A percentile compares a stretch with the other conserved stretches of the same genome.
Evolutionary conservation across 2,797 vertebrate genomes (phyloP).

Genomic region (Spinus olivaceus): DNA sequence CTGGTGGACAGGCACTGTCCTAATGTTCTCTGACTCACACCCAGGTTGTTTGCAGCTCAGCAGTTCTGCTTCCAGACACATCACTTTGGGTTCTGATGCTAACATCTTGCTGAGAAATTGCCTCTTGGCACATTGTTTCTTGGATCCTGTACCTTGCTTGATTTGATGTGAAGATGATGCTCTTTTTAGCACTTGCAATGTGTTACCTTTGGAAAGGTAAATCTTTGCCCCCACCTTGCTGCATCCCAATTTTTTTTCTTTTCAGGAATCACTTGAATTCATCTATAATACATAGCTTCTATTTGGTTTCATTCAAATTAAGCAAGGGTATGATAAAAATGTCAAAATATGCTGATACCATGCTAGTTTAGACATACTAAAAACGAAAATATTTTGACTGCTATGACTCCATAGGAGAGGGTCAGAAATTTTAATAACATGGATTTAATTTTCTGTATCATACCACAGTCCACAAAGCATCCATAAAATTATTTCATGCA

Average conservation of each 20-base stretch:
- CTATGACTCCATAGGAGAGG: not conserved
- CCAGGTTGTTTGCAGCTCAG: constrained; percentile 79
- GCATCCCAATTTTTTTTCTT: not conserved
- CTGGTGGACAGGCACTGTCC: constrained; percentile 77
- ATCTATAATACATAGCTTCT: not conserved
- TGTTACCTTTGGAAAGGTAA: constrained; percentile 46
- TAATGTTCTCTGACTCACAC: constrained; percentile 84
- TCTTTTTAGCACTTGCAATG: constrained; percentile 65
- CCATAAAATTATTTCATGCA: not conserved
- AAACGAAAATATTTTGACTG: not conserved
- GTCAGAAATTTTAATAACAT: not conserved
- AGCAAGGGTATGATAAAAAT: not conserved
- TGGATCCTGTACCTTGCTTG: constrained; percentile 53
- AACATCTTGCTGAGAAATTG: constrained; percentile 69
- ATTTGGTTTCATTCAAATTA: not conserved
- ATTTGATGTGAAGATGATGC: constrained; percentile 67
- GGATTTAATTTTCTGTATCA: not conserved
- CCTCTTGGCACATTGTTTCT: constrained; percentile 65
- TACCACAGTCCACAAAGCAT: not conserved
- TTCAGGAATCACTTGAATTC: not conserved
- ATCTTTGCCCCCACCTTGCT: not conserved
- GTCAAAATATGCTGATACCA: not conserved
- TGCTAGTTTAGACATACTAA: not conserved
- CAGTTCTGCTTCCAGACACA: constrained; percentile 80
- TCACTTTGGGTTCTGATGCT: constrained; percentile 67